Base-by-base conservation (phyloP, 2,797 vertebrate species). In the Synaphobranchus kaupii region DNA sequence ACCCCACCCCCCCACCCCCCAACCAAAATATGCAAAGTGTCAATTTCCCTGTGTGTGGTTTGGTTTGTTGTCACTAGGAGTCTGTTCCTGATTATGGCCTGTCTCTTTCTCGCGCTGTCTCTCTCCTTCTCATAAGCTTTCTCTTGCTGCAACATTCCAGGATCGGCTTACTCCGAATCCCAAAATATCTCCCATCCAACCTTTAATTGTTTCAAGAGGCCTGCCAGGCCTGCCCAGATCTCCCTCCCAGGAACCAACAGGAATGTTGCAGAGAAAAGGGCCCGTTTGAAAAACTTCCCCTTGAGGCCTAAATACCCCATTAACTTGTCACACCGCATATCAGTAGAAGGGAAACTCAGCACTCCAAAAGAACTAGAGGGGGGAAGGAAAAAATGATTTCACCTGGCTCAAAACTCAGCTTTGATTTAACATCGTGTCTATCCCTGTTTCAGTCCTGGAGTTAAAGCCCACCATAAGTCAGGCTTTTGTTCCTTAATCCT, bases 311-410 rank as follows among this genome's bases (percentile, higher is more conserved):
- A 87, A 83, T 89, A 94, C 93, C 94, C 94, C 94, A 95, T 96
- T 95, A 95, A 95, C 94, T 94, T 94, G 90, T 88, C 93, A 92
- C 90, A 91, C 91, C 92, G 90, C 92, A 91, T 92, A 94, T 94
- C 95, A 48, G 85, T 81, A 81, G 93, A 94, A 93, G 91, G 93
- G 91, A 81, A 85, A 73, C 0, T n/a, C 50, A 52, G 34, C 73
- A 60, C 71, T 52, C 15, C 89, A 44, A 88, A 91, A 91, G 92
- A 80, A 87, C 89, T 86, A 20, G 81, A 88, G 81, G 86, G 90
- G 87, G 92, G 90, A 92, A 90, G 92, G 90, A 91, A 92, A n/a
- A n/a, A n/a, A n/a, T n/a, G 90, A 91, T 91, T 93, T 92, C 92
- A 91, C 85, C 63, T 84, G 54, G 31, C 25, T 34, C 28, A 48